A percentile compares a stretch with the other conserved stretches of the same genome.
phyloP scores from a whole-genome alignment of 2,888 invertebrate species.

The Acanthosepion lycidas region DNA sequence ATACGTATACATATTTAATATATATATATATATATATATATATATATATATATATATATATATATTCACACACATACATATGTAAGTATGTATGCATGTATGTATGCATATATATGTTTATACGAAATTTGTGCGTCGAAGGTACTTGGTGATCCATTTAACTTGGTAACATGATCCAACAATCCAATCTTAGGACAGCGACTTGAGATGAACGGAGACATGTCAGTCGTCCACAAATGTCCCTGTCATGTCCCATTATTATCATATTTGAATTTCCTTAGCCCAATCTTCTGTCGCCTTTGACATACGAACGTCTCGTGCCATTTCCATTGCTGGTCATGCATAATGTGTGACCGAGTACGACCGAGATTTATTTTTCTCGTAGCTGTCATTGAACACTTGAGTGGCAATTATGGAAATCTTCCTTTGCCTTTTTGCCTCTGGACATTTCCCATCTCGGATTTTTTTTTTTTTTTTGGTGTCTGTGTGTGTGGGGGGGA shows the following conservation, averaged over 20 bases:
- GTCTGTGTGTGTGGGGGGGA: too few relatives aligned
- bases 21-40: neutral
- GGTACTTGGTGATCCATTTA: neutral
- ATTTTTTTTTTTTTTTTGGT: too few relatives aligned
- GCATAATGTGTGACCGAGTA: neutral
- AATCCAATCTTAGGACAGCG: neutral
- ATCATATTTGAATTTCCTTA: neutral
- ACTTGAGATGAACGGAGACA: constrained; percentile 9
- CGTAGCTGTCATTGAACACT: neutral
- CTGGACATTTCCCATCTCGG: too few relatives aligned
- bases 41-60: neutral
- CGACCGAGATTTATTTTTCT: neutral
- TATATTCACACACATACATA: neutral
- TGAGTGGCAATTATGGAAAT: neutral
- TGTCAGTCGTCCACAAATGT: neutral
- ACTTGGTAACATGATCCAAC: neutral
- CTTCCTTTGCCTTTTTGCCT: neutral
- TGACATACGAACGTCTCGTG: neutral
- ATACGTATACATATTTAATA: neutral
- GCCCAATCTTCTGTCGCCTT: neutral
- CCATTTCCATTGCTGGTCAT: neutral
- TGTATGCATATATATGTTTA: neutral
- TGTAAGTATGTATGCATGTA: neutral
- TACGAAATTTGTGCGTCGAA: neutral
- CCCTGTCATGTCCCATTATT: neutral